A percentile compares a stretch with the other conserved stretches of the same genome.
phyloP scores from a whole-genome alignment of 2,888 invertebrate genomes.

The Drosophila mimetica region DNA sequence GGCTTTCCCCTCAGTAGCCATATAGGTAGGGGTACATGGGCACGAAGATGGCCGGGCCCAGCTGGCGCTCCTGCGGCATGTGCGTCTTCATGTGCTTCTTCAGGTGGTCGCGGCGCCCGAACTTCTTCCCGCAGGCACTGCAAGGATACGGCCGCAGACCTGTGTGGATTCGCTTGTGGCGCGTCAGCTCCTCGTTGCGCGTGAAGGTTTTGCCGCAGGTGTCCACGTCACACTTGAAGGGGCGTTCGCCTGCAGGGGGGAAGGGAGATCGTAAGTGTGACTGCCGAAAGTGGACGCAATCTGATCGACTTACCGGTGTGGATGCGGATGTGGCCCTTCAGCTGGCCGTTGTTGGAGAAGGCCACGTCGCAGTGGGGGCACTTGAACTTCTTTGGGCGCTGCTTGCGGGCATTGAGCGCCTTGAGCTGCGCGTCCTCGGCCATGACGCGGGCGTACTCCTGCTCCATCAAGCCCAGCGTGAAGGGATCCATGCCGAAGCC shows the following conservation, averaged over 20 bases:
- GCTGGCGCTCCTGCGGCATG: slow-evolving; percentile 86
- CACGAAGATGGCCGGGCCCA: slow-evolving; percentile 87
- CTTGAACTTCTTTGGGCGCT: slow-evolving; percentile 95
- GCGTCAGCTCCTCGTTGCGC: slow-evolving; percentile 94
- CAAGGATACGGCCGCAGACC: slow-evolving; percentile 95
- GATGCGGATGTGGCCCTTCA: slow-evolving; percentile 95
- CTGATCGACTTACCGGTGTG: slow-evolving; percentile 89
- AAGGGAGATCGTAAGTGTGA: slow-evolving; percentile 35
- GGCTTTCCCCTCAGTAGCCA: slow-evolving; percentile 84
- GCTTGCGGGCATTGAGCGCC: slow-evolving; percentile 88
- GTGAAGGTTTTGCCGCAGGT: slow-evolving; percentile 96
- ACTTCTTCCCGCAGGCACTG: slow-evolving; percentile 94
- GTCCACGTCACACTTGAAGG: slow-evolving; percentile 93
- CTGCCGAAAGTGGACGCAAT: background rate
- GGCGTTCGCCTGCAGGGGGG: slow-evolving; percentile 89
- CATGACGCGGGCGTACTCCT: slow-evolving; percentile 89
- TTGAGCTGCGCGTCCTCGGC: slow-evolving; percentile 90
- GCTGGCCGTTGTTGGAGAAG: slow-evolving; percentile 96
- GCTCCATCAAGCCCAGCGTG: slow-evolving; percentile 86
- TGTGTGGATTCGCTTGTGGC: slow-evolving; percentile 96
- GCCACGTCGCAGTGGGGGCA: slow-evolving; percentile 95
- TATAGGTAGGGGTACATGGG: slow-evolving; percentile 87
- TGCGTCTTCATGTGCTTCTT: slow-evolving; percentile 97
- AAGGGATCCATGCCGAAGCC: slow-evolving; percentile 82
- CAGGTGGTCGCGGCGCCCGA: slow-evolving; percentile 96